Evolutionary conservation across 2,113 vertebrate species (phyloP).

Genomic region (Aptenodytes forsteri): DNA sequence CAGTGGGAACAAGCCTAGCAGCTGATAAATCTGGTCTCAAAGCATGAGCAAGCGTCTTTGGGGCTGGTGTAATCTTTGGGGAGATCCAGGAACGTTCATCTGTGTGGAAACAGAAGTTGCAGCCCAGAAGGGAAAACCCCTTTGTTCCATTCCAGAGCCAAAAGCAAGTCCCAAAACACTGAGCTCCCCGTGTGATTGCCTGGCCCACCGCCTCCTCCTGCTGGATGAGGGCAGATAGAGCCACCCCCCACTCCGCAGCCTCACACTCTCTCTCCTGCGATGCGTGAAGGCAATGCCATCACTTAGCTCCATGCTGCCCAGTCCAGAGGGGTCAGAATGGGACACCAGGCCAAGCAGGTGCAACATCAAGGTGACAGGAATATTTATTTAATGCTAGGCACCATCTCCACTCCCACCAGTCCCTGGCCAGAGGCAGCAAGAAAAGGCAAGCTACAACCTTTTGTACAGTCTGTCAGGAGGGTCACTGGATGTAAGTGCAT

Average conservation of each 20-base stretch:
- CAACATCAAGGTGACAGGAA: neutral
- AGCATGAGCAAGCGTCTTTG: neutral
- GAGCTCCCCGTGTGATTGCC: neutral
- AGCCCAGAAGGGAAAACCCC: neutral
- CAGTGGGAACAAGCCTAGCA: neutral
- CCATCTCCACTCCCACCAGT: neutral
- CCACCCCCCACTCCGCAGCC: neutral
- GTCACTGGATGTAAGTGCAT: neutral
- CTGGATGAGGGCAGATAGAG: neutral
- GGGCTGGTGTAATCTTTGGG: neutral
- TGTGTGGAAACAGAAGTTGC: neutral
- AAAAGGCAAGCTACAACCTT: neutral
- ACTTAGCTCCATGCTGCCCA: neutral
- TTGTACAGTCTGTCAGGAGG: neutral
- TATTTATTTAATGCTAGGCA: neutral
- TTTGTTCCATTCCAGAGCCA: neutral
- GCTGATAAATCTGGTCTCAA: neutral
- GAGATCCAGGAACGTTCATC: neutral
- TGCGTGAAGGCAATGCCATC: neutral
- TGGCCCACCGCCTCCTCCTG: too few species aligned
- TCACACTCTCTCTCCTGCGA: neutral
- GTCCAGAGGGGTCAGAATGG: neutral
- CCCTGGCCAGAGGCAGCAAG: neutral
- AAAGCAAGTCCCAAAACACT: neutral
- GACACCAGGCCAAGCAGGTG: neutral